Percentiles rank a stretch among this genome's conserved stretches.
phyloP scores from a whole-genome alignment of 2,113 vertebrate species.

The Eurypyga helias region DNA sequence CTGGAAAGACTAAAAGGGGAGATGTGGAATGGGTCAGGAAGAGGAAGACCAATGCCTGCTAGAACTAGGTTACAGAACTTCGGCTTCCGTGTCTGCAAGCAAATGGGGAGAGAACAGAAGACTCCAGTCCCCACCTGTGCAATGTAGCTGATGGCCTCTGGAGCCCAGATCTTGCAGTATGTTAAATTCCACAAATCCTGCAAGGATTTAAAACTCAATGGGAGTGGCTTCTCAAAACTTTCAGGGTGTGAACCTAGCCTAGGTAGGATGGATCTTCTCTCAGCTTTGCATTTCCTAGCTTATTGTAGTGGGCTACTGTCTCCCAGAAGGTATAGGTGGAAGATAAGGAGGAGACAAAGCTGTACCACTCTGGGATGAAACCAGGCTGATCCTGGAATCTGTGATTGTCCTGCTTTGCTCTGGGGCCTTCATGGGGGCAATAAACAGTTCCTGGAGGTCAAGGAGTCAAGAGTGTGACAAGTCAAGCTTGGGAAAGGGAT shows the following conservation, averaged over 20 bases:
- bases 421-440: neutral
- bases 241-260: neutral
- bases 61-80: neutral
- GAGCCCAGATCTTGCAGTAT: neutral
- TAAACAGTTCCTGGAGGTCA: neutral
- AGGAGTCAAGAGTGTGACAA: neutral
- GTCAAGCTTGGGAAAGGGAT: neutral
- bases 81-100: fast-evolving
- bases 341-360: neutral
- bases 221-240: neutral
- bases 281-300: neutral
- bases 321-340: neutral
- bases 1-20: neutral
- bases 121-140: neutral
- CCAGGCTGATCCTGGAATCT: neutral
- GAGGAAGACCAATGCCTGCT: neutral
- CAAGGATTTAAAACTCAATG: neutral
- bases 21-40: neutral
- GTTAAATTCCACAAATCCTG: neutral
- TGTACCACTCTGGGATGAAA: neutral
- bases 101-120: neutral
- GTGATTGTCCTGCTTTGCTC: neutral
- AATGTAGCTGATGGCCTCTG: neutral
- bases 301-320: neutral
- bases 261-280: neutral